Evolutionary conservation across 2,888 invertebrate genomes (phyloP), one percentile per base, ranked within the genome.

Genomic region (Minunthozetes semirufus): DNA sequence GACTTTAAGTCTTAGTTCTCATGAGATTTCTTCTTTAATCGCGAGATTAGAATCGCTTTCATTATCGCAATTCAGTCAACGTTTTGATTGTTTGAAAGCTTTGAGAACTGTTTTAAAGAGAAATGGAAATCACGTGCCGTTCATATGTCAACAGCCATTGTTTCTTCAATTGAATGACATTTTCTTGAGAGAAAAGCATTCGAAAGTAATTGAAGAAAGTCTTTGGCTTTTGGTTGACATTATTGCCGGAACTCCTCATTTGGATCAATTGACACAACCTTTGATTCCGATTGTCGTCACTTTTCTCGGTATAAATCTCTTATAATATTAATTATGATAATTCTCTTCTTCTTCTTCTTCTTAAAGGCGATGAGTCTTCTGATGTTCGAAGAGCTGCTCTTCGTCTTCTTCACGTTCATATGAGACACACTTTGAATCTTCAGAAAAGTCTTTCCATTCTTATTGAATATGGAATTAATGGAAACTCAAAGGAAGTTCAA

Each of bases 351-450:
- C n/a, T n/a, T n/a, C n/a, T n/a, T n/a, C n/a, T n/a, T n/a, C 13
- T 42, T 42, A 9, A 6, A 42, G 33, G 33, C 1, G 3, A 8
- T 38, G 33, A 66, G 6, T 17, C 29, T 19, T 0, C n/a, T 2
- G 63, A 66, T 8, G 38, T 38, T 1, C n/a, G 38, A 50, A 79
- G 83, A 73, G 81, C 83, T 48, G 82, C 83, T 13, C 81, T 84
- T 9, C 84, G 85, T 76, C 82, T 84, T 0, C 80, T 86, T 17
- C 83, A 83, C 78, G 81, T 82, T 1, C 85, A 84, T 79, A 82
- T 84, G 82, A 82, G 82, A 76, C 79, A 82, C 76, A 84, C 84
- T 2, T 79, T 81, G 66, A 83, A 84, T 77, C 79, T 84, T 3
- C 82, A 83, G 66, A 78, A 80, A 8, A 79, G 85, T 68, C 79